Conservation (phyloP, 2,888 invertebrate species). For the Synergus umbraculus region DNA sequence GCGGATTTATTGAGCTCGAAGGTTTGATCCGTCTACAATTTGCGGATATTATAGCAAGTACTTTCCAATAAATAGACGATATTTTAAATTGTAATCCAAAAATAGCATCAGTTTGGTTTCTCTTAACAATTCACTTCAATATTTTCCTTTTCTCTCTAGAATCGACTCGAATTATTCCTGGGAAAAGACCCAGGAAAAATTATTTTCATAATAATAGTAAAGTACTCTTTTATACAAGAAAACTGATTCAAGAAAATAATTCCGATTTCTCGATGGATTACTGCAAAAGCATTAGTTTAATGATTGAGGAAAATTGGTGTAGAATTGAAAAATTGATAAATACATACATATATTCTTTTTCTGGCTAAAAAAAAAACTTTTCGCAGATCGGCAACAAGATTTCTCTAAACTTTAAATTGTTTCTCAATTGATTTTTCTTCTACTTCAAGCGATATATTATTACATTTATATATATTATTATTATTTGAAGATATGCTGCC, state of each 20-base stretch:
- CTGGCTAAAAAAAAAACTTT: not conserved
- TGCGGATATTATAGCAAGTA: not conserved
- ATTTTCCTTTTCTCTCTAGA: not conserved
- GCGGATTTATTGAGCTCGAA: constrained; percentile 7
- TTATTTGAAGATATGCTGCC: constrained; percentile 53
- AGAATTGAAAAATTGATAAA: not conserved
- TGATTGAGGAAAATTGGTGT: not conserved
- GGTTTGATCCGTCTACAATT: constrained; percentile 24
- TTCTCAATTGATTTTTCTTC: not conserved
- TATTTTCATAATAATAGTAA: not conserved
- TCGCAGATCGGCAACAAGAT: not conserved
- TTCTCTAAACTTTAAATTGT: not conserved
- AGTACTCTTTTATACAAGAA: not conserved
- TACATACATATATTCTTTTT: not conserved
- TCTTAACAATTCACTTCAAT: constrained; percentile 7
- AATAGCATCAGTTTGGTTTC: constrained; percentile 16
- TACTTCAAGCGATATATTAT: not conserved
- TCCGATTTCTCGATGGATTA: not conserved
- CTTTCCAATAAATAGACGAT: constrained; percentile 15
- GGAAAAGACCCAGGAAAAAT: not conserved
- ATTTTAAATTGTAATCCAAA: constrained; percentile 34
- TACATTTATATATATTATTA: constrained; percentile 39
- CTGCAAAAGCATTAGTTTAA: not conserved
- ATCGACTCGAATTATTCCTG: not conserved
- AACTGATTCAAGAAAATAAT: not conserved